Conservation (phyloP, 2,888 invertebrate genomes). For the Acleris holmiana region DNA sequence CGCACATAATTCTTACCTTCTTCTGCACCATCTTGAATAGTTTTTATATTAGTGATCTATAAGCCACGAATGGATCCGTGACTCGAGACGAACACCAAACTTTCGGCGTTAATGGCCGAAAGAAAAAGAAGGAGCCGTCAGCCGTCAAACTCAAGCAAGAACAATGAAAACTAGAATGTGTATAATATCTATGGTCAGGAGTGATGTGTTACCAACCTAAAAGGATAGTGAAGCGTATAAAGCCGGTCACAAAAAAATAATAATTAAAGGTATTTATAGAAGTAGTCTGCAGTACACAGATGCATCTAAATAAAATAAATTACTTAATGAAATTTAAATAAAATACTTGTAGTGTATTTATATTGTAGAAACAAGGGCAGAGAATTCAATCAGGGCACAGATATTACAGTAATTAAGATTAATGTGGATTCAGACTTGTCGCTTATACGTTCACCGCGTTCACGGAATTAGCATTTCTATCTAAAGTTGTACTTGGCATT, state of each 20-base stretch:
- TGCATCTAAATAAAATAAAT: no score
- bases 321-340: no score
- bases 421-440: no score
- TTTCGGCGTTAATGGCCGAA: constrained; percentile 83
- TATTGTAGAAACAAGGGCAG: no score
- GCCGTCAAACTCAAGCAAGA: constrained; percentile 33
- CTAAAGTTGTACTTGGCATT: no score
- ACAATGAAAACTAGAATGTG: constrained; percentile 14
- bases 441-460: no score
- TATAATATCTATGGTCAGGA: constrained; percentile 22
- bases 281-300: no score
- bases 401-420: no score
- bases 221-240: not conserved
- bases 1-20: constrained; percentile 83
- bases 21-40: constrained; percentile 83
- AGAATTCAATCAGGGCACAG: no score
- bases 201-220: constrained; percentile 23
- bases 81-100: constrained; percentile 75
- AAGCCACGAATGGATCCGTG: constrained; percentile 81
- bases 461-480: no score
- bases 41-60: constrained; percentile 75
- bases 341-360: no score
- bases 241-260: not conserved
- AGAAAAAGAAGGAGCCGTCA: constrained; percentile 59
- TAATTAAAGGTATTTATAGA: no score